Conservation (phyloP, 2,888 invertebrate species). For the Athalia rosae region DNA sequence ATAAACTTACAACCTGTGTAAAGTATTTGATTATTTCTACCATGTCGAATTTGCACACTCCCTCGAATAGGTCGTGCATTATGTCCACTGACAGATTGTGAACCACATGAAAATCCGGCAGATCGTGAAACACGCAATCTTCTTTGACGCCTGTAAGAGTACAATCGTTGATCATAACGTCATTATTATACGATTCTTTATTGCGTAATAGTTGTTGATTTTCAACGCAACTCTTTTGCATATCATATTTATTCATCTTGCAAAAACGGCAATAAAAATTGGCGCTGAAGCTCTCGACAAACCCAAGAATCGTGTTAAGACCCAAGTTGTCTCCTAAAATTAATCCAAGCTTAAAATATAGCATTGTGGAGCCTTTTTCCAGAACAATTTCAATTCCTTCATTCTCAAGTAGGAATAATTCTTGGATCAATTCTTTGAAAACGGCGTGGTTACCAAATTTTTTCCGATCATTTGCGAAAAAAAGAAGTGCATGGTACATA, state of each 20-base stretch:
- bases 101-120: constrained; percentile 26
- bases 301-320: constrained; percentile 52
- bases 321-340: constrained; percentile 55
- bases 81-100: constrained; percentile 42
- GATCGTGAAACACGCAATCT: constrained; percentile 8
- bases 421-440: constrained; percentile 53
- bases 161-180: constrained; percentile 5
- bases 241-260: background rate
- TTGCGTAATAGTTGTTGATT: constrained; percentile 2
- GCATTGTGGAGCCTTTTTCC: constrained; percentile 38
- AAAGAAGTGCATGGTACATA: constrained; percentile 51
- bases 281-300: constrained; percentile 52
- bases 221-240: background rate
- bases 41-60: constrained; percentile 28
- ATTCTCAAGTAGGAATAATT: constrained; percentile 51
- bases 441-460: constrained; percentile 50
- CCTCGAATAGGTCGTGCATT: constrained; percentile 40
- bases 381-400: constrained; percentile 48
- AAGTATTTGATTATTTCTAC: background rate
- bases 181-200: constrained; percentile 8
- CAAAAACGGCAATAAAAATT: constrained; percentile 55
- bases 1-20: background rate
- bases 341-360: constrained; percentile 49
- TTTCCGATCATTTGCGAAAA: constrained; percentile 54
- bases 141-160: constrained; percentile 26